Base-by-base conservation (phyloP, 2,113 vertebrate species). In the Zosterops hypoxanthus region DNA sequence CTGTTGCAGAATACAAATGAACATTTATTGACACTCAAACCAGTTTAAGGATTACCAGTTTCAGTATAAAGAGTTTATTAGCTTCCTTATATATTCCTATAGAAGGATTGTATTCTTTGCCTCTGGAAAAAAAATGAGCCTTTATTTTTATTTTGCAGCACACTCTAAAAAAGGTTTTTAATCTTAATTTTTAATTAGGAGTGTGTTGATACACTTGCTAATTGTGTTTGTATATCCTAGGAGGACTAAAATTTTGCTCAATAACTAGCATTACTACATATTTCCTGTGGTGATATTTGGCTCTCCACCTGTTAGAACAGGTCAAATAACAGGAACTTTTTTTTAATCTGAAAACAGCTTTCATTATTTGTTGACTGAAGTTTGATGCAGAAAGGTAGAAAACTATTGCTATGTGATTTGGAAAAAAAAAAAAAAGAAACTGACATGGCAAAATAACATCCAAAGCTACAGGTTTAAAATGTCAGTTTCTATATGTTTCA, bases 401-500 rank as follows among this genome's bases (percentile, higher is more conserved):
- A 91, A 86, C 42, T 63, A 89, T 72, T 75, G 33, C 86, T 90
- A 4, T 75, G 56, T 87, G 66, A 91, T 85, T 72, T 81, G 50
- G 49, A 33, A 8, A 60, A 60, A 91, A 82, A 65, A 29, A 39
- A 75, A 7, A 12, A 7, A 24, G 42, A 72, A 81, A 75, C 70
- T 60, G 79, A 92, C 86, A 42, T 25, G 21, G 76, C 56, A 80
- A 92, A 95, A 73, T 71, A 89, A 87, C 82, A 91, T 88, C 86
- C 75, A 92, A 75, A 90, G 76, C 91, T 94, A 57, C 36, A n/a
- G 63, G 90, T 96, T 94, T 88, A 72, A 79, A 94, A 94, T 91
- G 82, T 91, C 80, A 46, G 42, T 82, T 90, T 88, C 79, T 91
- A 1, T 92, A 90, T 96, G 96, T 97, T 97, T 97, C 88, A 91